phyloP scores from a whole-genome alignment of 2,113 vertebrate genomes.

The Halichoerus grypus region DNA sequence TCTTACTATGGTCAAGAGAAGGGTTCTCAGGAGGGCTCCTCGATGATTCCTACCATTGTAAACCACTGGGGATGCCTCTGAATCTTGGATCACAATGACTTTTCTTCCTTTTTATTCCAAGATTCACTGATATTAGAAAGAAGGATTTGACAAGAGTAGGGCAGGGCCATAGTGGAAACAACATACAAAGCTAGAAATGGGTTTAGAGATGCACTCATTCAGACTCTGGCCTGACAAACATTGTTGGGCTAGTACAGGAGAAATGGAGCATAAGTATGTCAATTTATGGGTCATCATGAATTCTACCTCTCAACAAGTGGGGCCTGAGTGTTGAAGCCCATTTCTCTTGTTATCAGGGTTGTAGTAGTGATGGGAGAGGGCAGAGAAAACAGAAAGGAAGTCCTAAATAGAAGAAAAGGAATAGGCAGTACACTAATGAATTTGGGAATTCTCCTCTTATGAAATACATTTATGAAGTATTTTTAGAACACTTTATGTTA shows the following conservation, averaged over 20 bases:
- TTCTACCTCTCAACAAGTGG: background rate
- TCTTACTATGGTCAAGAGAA: background rate
- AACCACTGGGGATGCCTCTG: background rate
- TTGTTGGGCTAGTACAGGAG: background rate
- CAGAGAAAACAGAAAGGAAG: background rate
- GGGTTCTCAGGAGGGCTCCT: background rate
- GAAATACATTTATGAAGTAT: slow-evolving; percentile 47
- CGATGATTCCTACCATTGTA: background rate
- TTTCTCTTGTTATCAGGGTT: background rate
- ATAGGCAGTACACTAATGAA: background rate
- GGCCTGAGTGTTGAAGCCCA: background rate
- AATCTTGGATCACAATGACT: background rate
- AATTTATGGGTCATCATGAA: background rate
- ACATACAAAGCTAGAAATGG: background rate
- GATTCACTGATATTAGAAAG: background rate
- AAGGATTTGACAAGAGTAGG: background rate
- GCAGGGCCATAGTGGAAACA: background rate
- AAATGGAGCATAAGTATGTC: background rate
- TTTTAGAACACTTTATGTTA: background rate
- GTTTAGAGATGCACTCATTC: background rate
- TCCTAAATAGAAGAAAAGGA: background rate
- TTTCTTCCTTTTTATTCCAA: background rate
- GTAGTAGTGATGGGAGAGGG: background rate
- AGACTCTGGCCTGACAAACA: background rate
- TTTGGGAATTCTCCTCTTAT: background rate